Conservation (phyloP, 1,140 invertebrate genomes). For the Drosophila subobscura region DNA sequence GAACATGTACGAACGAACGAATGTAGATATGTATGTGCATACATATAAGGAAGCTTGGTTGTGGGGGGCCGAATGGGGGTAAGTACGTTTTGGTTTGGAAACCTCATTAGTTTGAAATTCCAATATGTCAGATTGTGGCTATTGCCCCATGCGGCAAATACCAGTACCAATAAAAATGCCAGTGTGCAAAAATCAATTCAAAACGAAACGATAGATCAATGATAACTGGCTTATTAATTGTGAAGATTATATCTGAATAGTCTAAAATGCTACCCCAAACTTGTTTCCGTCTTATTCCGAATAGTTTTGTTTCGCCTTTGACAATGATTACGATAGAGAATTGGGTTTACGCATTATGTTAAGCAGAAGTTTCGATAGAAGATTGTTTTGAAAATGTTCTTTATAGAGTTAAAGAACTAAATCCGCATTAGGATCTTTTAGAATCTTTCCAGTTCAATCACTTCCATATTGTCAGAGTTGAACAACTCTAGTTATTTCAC, state of each 20-base stretch:
- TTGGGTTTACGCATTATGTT: neutral
- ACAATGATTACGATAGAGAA: neutral
- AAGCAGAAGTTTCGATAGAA: too few species aligned
- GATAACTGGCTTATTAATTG: constrained; percentile 2
- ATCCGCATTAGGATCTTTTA: too few species aligned
- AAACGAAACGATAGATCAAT: constrained; percentile 1
- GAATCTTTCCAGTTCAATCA: too few species aligned
- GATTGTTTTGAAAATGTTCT: too few species aligned
- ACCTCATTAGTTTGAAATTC: constrained; percentile 73
- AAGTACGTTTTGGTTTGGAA: constrained; percentile 67
- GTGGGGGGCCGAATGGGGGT: constrained; percentile 40
- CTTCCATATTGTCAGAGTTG: too few species aligned
- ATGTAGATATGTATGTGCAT: too few species aligned
- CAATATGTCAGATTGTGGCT: constrained; percentile 54
- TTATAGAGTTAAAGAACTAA: too few species aligned
- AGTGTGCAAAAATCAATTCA: neutral
- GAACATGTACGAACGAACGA: too few species aligned
- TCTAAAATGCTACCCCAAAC: neutral
- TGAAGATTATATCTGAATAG: neutral
- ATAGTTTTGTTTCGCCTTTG: neutral
- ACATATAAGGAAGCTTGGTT: too few species aligned
- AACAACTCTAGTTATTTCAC: too few species aligned
- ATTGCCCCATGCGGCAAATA: constrained; percentile 33
- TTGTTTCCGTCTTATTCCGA: neutral
- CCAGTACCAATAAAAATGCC: constrained; percentile 6